Evolutionary conservation across 2,888 invertebrate species (phyloP), one percentile per base, ranked within the genome.

Genomic region (Eupithecia tripunctaria): DNA sequence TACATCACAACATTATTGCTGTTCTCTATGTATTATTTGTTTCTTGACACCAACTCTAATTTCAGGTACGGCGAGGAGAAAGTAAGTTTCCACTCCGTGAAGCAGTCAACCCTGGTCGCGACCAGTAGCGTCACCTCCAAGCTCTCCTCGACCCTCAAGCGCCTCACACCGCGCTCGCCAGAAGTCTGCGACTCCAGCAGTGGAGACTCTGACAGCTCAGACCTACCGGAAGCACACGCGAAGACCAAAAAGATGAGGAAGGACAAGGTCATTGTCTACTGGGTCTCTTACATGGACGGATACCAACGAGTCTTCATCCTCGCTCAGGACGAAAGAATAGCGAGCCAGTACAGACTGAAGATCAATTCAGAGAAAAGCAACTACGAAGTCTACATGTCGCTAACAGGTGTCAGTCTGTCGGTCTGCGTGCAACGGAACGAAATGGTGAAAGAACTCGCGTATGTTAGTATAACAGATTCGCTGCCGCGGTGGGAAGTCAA

Each of bases 401-500:
- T 97, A 27, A 95, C 96, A 25, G 96, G 96, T n/a, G 87, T 97
- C 15, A 96, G 97, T 18, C 76, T 97, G 21, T 96, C 96, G 0
- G 88, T 95, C 2, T 96, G 96, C 76, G 90, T 94, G 1, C 91
- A 91, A 76, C 89, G 90, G 3, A 87, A 84, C 12, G 81, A 83
- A 6, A 88, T 88, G 67, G 88, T 91, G 0, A 95, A 95, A 78
- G 98, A 98, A 86, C 92, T 97, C 67, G 95, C 97, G 0, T 96
- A 97, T 79, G 86, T 96, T 0, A 96, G 96, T 78, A 80, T 97
- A 27, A 94, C 95, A 1, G 96, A 97, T 81, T 95, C 96, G 0
- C 95, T 97, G 0, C 96, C 97, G 0, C 94, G 96, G 74, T 98
- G 98, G 98, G 97, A 97, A 87, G 96, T 97, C 2, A 96, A 96